phyloP scores from a whole-genome alignment of 2,888 invertebrate species.

The Baronia brevicornis region DNA sequence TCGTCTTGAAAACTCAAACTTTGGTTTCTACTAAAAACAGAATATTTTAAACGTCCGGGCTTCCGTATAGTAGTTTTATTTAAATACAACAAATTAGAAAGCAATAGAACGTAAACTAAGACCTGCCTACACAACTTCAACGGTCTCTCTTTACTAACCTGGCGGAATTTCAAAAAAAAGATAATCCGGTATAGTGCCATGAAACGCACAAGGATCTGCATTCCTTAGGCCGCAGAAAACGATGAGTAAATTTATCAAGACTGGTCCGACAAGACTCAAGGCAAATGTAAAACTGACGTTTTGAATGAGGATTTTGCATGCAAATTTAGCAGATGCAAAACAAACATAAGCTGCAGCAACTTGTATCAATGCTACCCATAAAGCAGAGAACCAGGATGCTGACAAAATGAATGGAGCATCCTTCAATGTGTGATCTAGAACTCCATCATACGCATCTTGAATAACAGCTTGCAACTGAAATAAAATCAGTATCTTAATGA shows the following conservation, averaged over 20 bases:
- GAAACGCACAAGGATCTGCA: conserved; percentile 80
- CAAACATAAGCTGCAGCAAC: conserved; percentile 79
- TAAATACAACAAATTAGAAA: no score
- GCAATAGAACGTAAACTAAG: no score
- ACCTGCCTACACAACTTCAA: no score
- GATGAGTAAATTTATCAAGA: conserved; percentile 81
- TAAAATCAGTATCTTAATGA: conserved; percentile 4
- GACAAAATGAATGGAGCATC: conserved; percentile 42
- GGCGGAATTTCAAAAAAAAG: conserved; percentile 90
- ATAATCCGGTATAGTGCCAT: conserved; percentile 83
- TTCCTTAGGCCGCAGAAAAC: conserved; percentile 79
- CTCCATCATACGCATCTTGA: conserved; percentile 43
- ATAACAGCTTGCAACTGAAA: conserved; percentile 65
- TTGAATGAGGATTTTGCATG: conserved; percentile 93
- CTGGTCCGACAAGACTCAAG: conserved; percentile 84
- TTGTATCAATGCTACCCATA: conserved; percentile 81
- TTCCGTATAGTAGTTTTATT: no score
- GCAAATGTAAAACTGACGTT: conserved; percentile 91
- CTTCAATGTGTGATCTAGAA: conserved; percentile 47
- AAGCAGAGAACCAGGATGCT: conserved; percentile 50
- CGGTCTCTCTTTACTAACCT: conserved; percentile 40
- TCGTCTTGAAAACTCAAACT: no score
- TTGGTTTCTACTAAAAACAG: no score
- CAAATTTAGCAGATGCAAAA: conserved; percentile 83
- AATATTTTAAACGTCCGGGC: no score